phyloP scores from a whole-genome alignment of 2,113 vertebrate genomes.

The Anthoscopus minutus region DNA sequence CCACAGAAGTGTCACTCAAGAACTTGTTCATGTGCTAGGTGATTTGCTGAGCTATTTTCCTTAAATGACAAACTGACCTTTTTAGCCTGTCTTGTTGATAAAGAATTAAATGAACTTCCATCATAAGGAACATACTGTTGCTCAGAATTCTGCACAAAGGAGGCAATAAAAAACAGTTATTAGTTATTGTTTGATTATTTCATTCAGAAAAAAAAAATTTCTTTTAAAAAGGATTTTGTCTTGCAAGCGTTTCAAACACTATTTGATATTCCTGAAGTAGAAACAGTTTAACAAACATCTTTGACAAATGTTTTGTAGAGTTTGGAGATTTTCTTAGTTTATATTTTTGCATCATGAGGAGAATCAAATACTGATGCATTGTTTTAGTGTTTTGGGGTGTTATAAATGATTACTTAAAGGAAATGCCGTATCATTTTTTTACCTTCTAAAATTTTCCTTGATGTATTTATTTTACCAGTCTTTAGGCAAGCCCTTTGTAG shows the following conservation, averaged over 20 bases:
- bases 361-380: neutral
- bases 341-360: neutral
- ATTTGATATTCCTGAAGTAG: neutral
- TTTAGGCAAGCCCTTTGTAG: neutral
- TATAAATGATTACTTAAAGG: neutral
- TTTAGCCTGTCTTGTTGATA: neutral
- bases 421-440: neutral
- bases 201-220: neutral
- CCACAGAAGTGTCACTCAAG: neutral
- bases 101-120: neutral
- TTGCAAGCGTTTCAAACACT: neutral
- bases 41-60: neutral
- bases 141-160: neutral
- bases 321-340: neutral
- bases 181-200: neutral
- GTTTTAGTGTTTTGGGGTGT: neutral
- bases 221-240: fast-evolving
- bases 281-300: neutral
- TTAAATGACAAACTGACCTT: neutral
- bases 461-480: neutral
- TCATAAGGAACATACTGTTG: neutral
- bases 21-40: neutral
- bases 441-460: neutral
- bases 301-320: neutral
- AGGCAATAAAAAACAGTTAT: neutral